These are phyloP conservation scores for Drepana falcataria DNA, from an alignment of 2,888 invertebrate species.

Conservation along the genomic window DNA sequence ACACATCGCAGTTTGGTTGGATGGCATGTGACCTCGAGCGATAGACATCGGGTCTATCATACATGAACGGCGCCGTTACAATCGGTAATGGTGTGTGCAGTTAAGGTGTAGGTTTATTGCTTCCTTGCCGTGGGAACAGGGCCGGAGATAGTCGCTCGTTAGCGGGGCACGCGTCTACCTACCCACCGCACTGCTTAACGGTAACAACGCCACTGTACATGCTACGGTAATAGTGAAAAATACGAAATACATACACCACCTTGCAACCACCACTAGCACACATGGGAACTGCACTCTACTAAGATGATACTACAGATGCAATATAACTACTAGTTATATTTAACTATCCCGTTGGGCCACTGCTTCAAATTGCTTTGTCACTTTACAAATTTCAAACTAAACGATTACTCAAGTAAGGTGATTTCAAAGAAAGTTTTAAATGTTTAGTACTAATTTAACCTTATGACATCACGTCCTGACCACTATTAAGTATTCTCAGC, in stretches of 20 bases:
- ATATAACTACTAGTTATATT: no score
- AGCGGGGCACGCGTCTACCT: constrained; percentile 53
- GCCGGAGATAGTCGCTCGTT: constrained; percentile 73
- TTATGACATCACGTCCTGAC: no score
- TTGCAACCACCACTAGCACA: background rate
- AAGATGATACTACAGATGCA: no score
- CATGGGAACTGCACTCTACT: no score
- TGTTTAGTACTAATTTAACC: no score
- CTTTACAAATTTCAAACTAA: no score
- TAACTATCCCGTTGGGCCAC: no score
- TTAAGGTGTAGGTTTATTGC: constrained; percentile 75
- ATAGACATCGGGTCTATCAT: constrained; percentile 62
- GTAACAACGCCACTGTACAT: constrained; percentile 25
- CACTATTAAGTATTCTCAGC: no score
- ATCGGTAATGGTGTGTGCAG: constrained; percentile 74
- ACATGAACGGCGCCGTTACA: constrained; percentile 59
- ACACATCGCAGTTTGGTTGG: constrained; percentile 26
- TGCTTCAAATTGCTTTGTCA: no score
- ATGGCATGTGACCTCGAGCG: constrained; percentile 24
- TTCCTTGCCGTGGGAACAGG: constrained; percentile 70
- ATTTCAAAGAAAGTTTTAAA: no score
- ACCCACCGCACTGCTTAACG: constrained; percentile 18
- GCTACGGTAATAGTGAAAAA: background rate
- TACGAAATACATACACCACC: background rate
- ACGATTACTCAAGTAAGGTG: no score